These are phyloP conservation scores for Pterobdella sp. DNA, from an alignment of 2,888 invertebrate genomes.

Conservation along the genomic window DNA sequence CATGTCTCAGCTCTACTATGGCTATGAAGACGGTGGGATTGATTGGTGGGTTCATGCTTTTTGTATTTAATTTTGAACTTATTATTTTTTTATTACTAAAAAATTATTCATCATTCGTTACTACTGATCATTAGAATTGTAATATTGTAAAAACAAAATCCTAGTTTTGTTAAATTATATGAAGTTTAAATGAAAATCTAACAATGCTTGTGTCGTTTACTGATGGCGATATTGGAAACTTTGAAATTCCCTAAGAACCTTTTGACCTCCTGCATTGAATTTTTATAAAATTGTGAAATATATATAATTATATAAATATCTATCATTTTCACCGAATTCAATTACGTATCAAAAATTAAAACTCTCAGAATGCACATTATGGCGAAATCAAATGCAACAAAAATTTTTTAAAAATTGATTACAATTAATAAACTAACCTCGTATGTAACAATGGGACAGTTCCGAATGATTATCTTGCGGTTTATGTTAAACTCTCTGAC, in stretches of 20 bases:
- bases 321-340: background rate
- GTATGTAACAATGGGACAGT: constrained; percentile 37
- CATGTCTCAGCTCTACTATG: constrained; percentile 43
- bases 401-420: no score
- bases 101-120: background rate
- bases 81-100: background rate
- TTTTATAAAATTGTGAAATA: background rate
- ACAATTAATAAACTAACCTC: constrained; percentile 31
- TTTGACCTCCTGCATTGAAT: constrained; percentile 35
- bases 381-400: background rate
- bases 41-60: background rate
- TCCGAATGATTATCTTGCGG: constrained; percentile 36
- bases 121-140: background rate
- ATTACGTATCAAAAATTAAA: background rate
- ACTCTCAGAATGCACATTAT: background rate
- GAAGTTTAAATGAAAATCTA: background rate
- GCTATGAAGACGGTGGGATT: constrained; percentile 38
- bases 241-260: constrained; percentile 33
- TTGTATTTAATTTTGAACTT: background rate
- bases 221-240: constrained; percentile 37
- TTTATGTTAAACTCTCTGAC: constrained; percentile 37
- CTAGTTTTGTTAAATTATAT: background rate
- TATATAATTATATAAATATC: background rate
- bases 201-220: constrained; percentile 37
- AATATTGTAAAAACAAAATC: background rate